Conservation (phyloP, 2,113 vertebrate genomes). For the Corythaixoides concolor region DNA sequence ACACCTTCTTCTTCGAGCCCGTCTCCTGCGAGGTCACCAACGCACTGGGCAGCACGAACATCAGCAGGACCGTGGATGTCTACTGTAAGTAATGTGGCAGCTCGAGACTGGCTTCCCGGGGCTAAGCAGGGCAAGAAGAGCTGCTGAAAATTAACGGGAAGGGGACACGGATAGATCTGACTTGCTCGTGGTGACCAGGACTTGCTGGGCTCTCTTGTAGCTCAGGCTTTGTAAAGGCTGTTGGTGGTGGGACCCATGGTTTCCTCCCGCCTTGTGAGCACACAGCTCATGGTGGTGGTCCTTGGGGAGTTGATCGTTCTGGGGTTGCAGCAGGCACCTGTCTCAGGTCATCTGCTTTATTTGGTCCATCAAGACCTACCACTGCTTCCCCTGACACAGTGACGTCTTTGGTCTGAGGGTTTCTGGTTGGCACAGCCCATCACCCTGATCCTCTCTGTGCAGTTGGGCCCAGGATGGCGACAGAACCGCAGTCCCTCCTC, state of each 20-base stretch:
- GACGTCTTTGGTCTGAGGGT: not conserved
- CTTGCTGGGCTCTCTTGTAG: not conserved
- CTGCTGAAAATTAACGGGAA: not conserved
- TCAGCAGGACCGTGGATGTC: conserved; percentile 95
- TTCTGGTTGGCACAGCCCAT: not conserved
- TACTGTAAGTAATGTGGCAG: conserved; percentile 84
- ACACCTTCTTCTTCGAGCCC: conserved; percentile 93
- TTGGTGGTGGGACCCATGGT: fast-evolving
- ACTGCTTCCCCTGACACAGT: not conserved
- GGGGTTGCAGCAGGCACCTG: not conserved
- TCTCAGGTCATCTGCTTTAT: not conserved
- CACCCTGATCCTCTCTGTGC: not conserved
- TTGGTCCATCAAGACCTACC: not conserved
- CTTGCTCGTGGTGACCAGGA: not conserved
- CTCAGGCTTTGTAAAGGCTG: not conserved
- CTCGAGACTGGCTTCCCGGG: not conserved
- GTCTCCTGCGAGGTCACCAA: conserved; percentile 98
- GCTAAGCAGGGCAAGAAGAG: not conserved
- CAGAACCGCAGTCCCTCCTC: conserved; percentile 92
- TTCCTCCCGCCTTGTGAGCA: fast-evolving
- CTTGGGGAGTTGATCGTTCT: not conserved
- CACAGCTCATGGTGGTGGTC: not conserved
- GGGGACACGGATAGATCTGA: not conserved
- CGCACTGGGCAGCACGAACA: conserved; percentile 92
- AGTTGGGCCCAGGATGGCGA: conserved; percentile 95